Conservation (phyloP, 2,797 vertebrate genomes). For the Gobionotothen gibberifrons region DNA sequence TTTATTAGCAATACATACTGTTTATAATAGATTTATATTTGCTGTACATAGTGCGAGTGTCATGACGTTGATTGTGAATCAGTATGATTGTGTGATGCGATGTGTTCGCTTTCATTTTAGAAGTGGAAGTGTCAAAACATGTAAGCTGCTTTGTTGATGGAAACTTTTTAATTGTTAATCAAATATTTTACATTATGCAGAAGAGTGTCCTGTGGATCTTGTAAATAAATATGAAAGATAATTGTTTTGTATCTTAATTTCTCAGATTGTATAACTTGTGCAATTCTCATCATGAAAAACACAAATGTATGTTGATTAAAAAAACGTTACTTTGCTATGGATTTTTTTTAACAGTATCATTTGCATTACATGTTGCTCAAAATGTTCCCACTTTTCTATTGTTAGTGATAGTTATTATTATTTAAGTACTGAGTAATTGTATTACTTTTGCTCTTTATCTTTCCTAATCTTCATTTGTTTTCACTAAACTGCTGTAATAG, state of each 20-base stretch:
- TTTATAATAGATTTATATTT: not conserved
- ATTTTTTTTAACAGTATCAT: too few species aligned
- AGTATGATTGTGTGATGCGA: not conserved
- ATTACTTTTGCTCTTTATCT: too few species aligned
- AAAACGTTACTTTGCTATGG: too few species aligned
- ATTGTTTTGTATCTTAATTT: not conserved
- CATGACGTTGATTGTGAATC: not conserved
- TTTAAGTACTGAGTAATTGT: too few species aligned
- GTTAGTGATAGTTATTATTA: too few species aligned
- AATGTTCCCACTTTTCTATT: too few species aligned
- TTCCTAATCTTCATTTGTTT: too few species aligned
- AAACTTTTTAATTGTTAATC: conserved; percentile 1
- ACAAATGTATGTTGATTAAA: too few species aligned
- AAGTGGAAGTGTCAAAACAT: too few species aligned
- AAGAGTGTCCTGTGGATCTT: conserved; percentile 16
- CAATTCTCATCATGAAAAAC: not conserved
- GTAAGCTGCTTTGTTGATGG: not conserved
- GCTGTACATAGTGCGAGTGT: not conserved
- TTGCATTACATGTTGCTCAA: too few species aligned
- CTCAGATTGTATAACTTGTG: not conserved
- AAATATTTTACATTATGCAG: not conserved
- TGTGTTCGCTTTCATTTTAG: not conserved
- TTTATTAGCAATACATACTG: not conserved
- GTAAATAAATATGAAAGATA: conserved; percentile 22
- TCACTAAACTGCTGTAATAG: too few species aligned